phyloP scores from a whole-genome alignment of 2,888 invertebrate genomes.

The Tipula confusa region DNA sequence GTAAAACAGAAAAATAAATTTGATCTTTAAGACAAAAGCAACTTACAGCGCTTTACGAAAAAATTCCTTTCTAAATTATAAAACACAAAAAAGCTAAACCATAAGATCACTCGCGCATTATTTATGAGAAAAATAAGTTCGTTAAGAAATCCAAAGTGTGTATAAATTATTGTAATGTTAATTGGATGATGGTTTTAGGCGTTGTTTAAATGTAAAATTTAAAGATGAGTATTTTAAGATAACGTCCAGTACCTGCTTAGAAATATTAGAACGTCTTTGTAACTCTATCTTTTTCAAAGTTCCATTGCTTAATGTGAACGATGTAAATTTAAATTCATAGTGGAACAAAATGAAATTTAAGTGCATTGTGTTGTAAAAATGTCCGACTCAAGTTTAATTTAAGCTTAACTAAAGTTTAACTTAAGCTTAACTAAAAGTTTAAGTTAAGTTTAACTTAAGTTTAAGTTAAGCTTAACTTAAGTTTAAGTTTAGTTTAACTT shows the following conservation, averaged over 20 bases:
- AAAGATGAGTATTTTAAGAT: not conserved
- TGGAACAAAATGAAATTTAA: too few relatives aligned
- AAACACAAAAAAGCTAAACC: not conserved
- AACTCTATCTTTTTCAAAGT: not conserved
- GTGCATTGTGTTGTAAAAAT: too few relatives aligned
- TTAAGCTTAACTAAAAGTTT: too few relatives aligned
- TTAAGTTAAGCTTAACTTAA: too few relatives aligned
- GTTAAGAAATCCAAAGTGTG: not conserved
- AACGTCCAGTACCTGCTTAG: not conserved
- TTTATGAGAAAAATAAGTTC: not conserved
- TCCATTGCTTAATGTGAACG: not conserved
- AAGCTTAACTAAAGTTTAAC: too few relatives aligned
- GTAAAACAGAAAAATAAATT: not conserved
- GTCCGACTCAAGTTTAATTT: too few relatives aligned
- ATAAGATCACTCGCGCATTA: not conserved
- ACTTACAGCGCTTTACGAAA: not conserved
- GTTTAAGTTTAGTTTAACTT: too few relatives aligned
- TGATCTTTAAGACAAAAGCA: not conserved
- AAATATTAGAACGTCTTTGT: not conserved
- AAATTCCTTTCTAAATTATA: constrained; percentile 7
- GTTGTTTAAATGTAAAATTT: not conserved
- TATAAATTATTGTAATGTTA: not conserved
- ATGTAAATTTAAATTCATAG: too few relatives aligned
- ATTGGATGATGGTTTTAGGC: not conserved
- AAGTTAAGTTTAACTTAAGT: too few relatives aligned